These are phyloP conservation scores for Premnoplex brunnescens DNA, from an alignment of 2,797 vertebrate species.

Conservation along the genomic window DNA sequence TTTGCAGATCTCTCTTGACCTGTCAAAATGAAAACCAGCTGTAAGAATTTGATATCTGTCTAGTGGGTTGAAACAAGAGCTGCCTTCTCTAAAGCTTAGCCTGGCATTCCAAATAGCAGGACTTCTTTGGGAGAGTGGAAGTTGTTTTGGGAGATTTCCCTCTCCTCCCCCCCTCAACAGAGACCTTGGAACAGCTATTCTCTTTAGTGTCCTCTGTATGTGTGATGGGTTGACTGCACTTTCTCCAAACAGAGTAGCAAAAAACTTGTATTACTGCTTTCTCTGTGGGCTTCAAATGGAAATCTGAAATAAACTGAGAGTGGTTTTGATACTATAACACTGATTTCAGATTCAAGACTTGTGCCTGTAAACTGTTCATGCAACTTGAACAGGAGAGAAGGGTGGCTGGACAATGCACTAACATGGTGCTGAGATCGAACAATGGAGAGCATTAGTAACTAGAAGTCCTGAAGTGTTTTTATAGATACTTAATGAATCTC, in stretches of 20 bases:
- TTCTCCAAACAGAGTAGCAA: background rate
- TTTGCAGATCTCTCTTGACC: background rate
- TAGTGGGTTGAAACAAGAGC: background rate
- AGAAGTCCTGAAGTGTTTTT: background rate
- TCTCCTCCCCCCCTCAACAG: background rate
- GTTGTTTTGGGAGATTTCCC: background rate
- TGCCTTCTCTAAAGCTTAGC: background rate
- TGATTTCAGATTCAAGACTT: background rate
- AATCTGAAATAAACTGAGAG: background rate
- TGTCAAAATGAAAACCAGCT: slow-evolving; percentile 25
- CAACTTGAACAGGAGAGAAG: background rate
- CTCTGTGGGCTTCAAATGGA: background rate
- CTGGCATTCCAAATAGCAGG: background rate
- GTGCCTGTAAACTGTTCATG: background rate
- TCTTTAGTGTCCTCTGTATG: background rate
- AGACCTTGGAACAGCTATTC: background rate
- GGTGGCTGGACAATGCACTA: background rate
- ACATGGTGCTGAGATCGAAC: background rate
- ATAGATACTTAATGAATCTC: background rate
- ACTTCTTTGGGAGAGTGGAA: background rate
- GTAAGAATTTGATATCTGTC: background rate
- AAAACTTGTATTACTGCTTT: background rate
- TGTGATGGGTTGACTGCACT: background rate
- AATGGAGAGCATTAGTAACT: background rate
- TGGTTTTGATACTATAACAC: background rate